A percentile compares a stretch with the other conserved stretches of the same genome.
Evolutionary conservation across 2,113 vertebrate species (phyloP).

Genomic region (Hydrochoerus hydrochaeris): DNA sequence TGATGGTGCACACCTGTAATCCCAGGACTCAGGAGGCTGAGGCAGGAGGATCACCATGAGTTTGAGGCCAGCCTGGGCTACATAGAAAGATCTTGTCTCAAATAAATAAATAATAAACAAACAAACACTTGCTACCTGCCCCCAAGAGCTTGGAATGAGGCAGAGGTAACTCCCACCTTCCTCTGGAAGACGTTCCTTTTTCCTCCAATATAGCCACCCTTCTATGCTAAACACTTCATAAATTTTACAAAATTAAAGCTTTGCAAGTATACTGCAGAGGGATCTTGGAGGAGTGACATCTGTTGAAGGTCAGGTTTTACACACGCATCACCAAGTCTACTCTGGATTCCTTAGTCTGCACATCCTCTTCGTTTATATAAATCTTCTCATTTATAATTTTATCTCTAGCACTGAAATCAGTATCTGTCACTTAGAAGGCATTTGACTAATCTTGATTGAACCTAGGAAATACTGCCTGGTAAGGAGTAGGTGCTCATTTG

Average conservation of each 20-base stretch:
- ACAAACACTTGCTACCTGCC: not conserved
- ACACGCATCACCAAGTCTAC: not conserved
- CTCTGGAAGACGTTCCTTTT: not conserved
- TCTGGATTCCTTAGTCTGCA: too few relatives aligned
- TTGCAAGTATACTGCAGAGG: not conserved
- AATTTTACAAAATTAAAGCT: constrained; percentile 13
- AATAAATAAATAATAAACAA: not conserved
- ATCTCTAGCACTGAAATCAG: not conserved
- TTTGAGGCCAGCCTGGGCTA: not conserved
- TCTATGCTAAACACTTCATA: not conserved
- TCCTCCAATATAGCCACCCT: not conserved
- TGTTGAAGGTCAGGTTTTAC: not conserved
- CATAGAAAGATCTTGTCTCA: not conserved
- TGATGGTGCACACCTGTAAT: not conserved
- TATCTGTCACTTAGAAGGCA: not conserved
- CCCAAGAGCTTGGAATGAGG: not conserved
- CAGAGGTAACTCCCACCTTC: not conserved
- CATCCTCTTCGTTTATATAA: too few relatives aligned
- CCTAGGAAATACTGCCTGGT: not conserved
- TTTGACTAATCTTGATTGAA: not conserved
- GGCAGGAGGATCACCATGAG: not conserved
- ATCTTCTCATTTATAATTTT: not conserved
- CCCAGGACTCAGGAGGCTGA: not conserved
- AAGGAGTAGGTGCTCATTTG: not conserved
- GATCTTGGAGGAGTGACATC: not conserved